Base-by-base conservation (phyloP, 2,888 invertebrate genomes). In the Rhabditophanes sp. region DNA sequence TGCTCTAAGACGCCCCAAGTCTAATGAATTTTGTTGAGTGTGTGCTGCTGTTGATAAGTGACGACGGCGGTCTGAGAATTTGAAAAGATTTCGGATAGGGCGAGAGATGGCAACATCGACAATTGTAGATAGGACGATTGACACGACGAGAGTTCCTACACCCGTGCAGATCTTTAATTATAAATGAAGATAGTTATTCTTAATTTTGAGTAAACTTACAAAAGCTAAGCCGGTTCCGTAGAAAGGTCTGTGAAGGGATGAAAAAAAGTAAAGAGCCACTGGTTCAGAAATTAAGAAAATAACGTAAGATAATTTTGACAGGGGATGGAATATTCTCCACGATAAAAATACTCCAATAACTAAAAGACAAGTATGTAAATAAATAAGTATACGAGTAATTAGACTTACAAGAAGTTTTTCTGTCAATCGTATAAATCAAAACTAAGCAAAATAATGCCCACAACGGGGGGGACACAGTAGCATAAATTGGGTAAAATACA, bases 221-320 rank as follows among this genome's bases (percentile, higher is more conserved):
- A 48, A 48, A 29, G 53, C 53, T 44, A 58, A 49, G 33, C 53
- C 49, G 4, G 60, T 60, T 19, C 54, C 50, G 29, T 62, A 44
- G 8, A 56, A 42, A 7, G 61, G 60, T 24, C 58, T 52, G 33
- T 62, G 54, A 25, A 57, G 52, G 8, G 61, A 50, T n/a, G 61
- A 50, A 42, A 59, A 62, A 30, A 59, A 45, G 32, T 49, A 55
- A 12, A 59, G 41, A 17, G 56, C 53, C 20, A 59, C 42, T n/a
- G 58, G 61, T 32, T 60, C 59, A 9, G 53, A 49, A 21, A 58
- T 36, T 9, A 60, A 38, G 12, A 58, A 35, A 11, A 53, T 38
- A 22, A 38, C 23, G 20, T 34, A 56, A 3, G 47, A 43, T 9
- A 54, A 36, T 35, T 60, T 60, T 16, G 53, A 46, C 16, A 61